Evolutionary conservation across 2,888 invertebrate species (phyloP), one percentile per base, ranked within the genome.

Genomic region (Calephelis perditalis): DNA sequence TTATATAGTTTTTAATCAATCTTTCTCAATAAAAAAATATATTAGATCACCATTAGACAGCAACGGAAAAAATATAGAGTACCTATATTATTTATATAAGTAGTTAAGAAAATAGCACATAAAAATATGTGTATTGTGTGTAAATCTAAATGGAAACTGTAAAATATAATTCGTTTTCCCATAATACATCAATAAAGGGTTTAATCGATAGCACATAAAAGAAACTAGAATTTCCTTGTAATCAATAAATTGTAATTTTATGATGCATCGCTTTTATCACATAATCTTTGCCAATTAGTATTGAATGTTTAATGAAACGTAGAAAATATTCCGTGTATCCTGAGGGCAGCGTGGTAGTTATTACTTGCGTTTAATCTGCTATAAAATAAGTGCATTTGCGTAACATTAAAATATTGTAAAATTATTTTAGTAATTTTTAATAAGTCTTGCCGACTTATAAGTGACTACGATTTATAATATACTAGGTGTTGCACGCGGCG

Each of bases 331-430:
- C 68, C 65, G 68, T 66, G 60, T 57, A 45, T 68, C 70, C 65
- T 68, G 65, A 70, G 70, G 73, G 71, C 70, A 70, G 61, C 62
- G 65, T 69, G 65, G 69, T 73, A 72, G 71, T 72, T 65, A 69
- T 71, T 81, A 77, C 81, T 79, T 78, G 74, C 73, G 72, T 75
- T 77, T 73, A 77, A 76, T 79, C 75, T 75, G 73, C 74, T 72
- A 73, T 74, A 69, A 63, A 66, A 62, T 54, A 73, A 73, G 70
- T 73, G 12, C 47, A 7, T 8, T 47, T 47, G 47, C 47, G 15
- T 47, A 47, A 26, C 26, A 4, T 26, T 26, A 26, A 40, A 40
- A 40, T 8, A 7, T 40, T 40, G 40, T 40, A 40, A 40, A 0
- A 40, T 40, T 40, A 59, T 58, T n/a, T n/a, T n/a, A n/a, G n/a